Base-by-base conservation (phyloP, 2,797 vertebrate genomes). In the Intellagama lesueurii region DNA sequence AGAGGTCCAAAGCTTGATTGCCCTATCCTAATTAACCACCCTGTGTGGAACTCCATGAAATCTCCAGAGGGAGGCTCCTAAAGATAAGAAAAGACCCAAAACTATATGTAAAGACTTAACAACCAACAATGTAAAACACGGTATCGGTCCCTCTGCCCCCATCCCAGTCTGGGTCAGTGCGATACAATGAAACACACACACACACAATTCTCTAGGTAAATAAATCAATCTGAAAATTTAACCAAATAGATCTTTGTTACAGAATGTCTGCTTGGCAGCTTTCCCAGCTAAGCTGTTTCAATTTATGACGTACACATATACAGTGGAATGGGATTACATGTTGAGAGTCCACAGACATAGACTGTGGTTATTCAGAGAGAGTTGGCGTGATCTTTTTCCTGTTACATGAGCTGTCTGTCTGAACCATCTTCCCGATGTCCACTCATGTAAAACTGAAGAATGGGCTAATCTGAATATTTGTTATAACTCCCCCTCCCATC, bases 251-350 rank as follows among this genome's bases (percentile, higher is more conserved):
- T 16, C 75, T 81, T 89, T 75, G 85, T 68, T 81, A 75, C 32
- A 81, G 70, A 52, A 80, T 56, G 75, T 47, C 76, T 81, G 49
- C 32, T 72, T 86, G 83, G 83, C 84, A 86, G 73, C 30, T 7
- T n/a, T 86, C 17, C 44, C 88, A n/a, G 81, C 44, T 26, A 76
- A 47, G n/a, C 24, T n/a, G 0, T 86, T 52, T 86, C 60, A 52
- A 52, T 75, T 22, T 30, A 86, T 86, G 88, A 68, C n/a, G 2
- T 49, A 66, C n/a, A 86, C 66, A 26, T 9, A 72, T 79, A 40
- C 83, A 32, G 7, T 60, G 19, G 72, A 80, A 72, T 72, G 30
- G 77, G 40, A 86, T 89, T 81, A 30, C 49, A 69, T 80, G 64
- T 40, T 78, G 44, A 49, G 40, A 86, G 60, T 75, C 78, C 69